Evolutionary conservation across 2,113 vertebrate species (phyloP), one percentile per base, ranked within the genome.

Genomic region (Tyto alba): DNA sequence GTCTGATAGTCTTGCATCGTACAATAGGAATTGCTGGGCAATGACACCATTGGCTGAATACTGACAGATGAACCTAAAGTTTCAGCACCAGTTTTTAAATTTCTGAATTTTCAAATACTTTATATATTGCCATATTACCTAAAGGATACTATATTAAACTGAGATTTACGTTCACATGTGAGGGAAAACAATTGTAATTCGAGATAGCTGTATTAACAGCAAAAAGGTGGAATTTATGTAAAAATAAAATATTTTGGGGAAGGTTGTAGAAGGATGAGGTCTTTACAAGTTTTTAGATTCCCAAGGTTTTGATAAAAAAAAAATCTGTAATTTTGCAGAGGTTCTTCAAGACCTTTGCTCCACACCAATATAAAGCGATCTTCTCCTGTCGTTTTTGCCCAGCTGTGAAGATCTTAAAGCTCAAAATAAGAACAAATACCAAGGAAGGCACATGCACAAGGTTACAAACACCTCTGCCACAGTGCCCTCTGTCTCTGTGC

Each of bases 391-490:
- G 9, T 41, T 84, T 76, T 32, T 64, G 38, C 25, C 17, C 60
- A 64, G 17, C n/a, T 81, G 45, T 79, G 47, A 64, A 78, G 40
- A 87, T 5, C 25, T 72, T 21, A 47, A 48, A 36, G 55, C 32
- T 84, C 63, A 83, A 55, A 76, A 82, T 5, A 9, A 41, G 83
- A 93, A 38, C 8, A 50, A 66, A 38, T 2, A 55, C 13, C 2
- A 7, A 76, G 66, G 27, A 77, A 82, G 36, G n/a, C 56, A 75
- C 26, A 19, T 3, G 47, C 36, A 74, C 17, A 41, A 1, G 8
- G 50, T 0, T 36, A n/a, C 48, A 40, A 27, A 32, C 83, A 72
- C 36, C 55, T 41, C 16, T 36, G 77, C 47, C 0, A 0, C 0
- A 7, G n/a, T 21, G 15, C 40, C 2, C 7, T 53, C 3, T 3